These are phyloP conservation scores for Ypsolopha sequella DNA, from an alignment of 2,888 invertebrate species.

Conservation along the genomic window DNA sequence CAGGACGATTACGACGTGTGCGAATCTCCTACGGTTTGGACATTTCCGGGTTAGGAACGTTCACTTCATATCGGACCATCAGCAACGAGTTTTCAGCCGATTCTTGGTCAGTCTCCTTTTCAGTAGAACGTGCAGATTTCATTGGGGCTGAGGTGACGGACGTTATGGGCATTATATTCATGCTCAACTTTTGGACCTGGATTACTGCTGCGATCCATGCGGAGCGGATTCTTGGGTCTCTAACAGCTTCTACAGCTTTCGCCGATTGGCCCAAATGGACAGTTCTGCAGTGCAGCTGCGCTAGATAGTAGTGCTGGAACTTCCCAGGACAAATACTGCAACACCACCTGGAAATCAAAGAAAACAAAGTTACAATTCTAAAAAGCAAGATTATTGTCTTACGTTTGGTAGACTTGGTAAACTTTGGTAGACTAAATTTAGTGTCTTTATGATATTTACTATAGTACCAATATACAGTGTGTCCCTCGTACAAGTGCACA, in stretches of 20 bases:
- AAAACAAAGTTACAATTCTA: too few species aligned
- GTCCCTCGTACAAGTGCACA: too few species aligned
- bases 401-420: too few species aligned
- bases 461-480: too few species aligned
- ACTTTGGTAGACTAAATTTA: too few species aligned
- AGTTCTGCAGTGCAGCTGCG: conserved; percentile 48
- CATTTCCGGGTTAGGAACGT: conserved; percentile 28
- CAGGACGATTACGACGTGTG: conserved; percentile 6
- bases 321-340: conserved; percentile 37
- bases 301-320: conserved; percentile 50
- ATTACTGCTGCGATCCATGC: conserved; percentile 38
- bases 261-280: conserved; percentile 15
- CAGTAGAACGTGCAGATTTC: not conserved
- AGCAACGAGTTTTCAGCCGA: conserved; percentile 39
- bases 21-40: conserved; percentile 6
- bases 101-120: conserved; percentile 1
- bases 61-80: conserved; percentile 43
- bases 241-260: conserved; percentile 29
- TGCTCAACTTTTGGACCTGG: conserved; percentile 15
- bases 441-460: too few species aligned
- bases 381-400: too few species aligned
- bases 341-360: conserved; percentile 39
- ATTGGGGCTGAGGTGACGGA: not conserved
- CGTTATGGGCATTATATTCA: conserved; percentile 14
- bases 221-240: conserved; percentile 29